A percentile compares a stretch with the other conserved stretches of the same genome.
Evolutionary conservation across 1,140 invertebrate genomes (phyloP).

Genomic region (Lepidurus apus): DNA sequence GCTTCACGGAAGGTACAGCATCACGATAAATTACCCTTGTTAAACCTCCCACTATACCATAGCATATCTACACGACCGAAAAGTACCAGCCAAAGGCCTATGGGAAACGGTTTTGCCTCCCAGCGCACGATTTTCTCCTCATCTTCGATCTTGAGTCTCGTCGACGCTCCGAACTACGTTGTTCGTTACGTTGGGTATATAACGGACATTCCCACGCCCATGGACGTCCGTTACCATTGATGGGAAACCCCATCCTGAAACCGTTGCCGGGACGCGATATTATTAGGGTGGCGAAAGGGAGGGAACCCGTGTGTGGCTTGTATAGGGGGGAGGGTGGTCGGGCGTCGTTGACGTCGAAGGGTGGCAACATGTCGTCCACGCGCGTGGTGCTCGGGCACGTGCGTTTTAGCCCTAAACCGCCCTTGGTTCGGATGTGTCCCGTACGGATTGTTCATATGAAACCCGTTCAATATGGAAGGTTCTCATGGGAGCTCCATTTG

Average conservation of each 20-base stretch:
- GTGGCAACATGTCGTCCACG: slow-evolving; percentile 17
- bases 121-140: not conserved
- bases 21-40: not conserved
- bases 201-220: slow-evolving; percentile 14
- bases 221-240: slow-evolving; percentile 2
- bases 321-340: not conserved
- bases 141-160: slow-evolving; percentile 18
- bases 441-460: slow-evolving; percentile 10
- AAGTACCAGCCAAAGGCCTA: not conserved
- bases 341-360: slow-evolving; percentile 20
- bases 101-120: not conserved
- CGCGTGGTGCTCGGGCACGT: not conserved
- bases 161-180: not conserved
- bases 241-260: not conserved
- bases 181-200: not conserved
- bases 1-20: no score
- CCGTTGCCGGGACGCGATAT: not conserved
- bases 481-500: not conserved
- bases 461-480: not conserved
- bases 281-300: not conserved
- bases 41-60: not conserved
- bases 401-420: not conserved
- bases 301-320: not conserved
- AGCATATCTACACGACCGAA: not conserved
- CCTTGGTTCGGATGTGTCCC: not conserved